Evolutionary conservation across 1,140 invertebrate species (phyloP), one percentile per base, ranked within the genome.

Genomic region (Bombus polaris): DNA sequence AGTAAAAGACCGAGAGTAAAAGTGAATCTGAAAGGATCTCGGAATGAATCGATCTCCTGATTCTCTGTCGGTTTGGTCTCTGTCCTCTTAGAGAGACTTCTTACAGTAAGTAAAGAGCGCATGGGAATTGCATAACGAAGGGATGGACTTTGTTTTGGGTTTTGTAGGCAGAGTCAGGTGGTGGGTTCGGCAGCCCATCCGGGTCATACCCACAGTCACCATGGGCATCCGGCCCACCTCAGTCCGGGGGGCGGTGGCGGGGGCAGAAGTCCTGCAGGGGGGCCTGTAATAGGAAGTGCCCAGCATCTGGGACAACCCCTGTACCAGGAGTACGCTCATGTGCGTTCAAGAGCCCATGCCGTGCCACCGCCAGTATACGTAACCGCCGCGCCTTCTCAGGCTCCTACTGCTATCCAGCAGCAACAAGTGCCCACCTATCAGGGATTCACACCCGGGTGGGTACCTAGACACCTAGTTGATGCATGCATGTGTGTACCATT

Each of bases 401-500:
- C 94, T 83, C 93, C 95, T 66, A 90, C 94, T 87, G 93, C 94
- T 81, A 94, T 94, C 73, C 95, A 94, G 88, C 94, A 95, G 83
- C 95, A 95, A 87, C 94, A 95, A 95, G 92, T 95, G 92, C 95
- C 94, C 93, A 94, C 94, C 93, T 95, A 95, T 91, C 95, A 95
- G 92, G 95, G 94, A 95, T 95, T 95, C 91, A 95, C 95, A 94
- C 94, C 95, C 92, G 94, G 94, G 95, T 95, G 94, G 93, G 95
- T 95, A 95, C 94, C 93, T 95, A 95, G 93, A 94, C 94, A 94
- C 91, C 94, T 95, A 95, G 93, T 94, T 93, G 93, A 95, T 95
- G 93, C 94, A 95, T 94, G 94, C 94, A 95, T 94, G 94, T 95
- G 94, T 95, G 94, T 95, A 95, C 93, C 91, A 91, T 92, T 93